A percentile compares a stretch with the other conserved stretches of the same genome.
Evolutionary conservation across 2,888 invertebrate species (phyloP).

Genomic region (Electrophaes corylata): DNA sequence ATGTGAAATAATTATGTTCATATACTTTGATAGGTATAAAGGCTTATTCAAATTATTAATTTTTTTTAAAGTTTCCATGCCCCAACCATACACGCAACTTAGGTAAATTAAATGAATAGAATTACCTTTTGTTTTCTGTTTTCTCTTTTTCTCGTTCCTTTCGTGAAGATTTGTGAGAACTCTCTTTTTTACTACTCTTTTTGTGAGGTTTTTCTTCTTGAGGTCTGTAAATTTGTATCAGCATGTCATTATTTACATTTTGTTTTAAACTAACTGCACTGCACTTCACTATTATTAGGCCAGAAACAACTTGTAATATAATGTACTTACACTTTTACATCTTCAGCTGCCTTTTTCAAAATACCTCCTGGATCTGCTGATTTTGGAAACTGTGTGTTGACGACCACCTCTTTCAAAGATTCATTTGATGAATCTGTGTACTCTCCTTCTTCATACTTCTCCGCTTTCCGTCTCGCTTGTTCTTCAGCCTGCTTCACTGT

Average conservation of each 20-base stretch:
- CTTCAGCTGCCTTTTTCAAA: conserved; percentile 77
- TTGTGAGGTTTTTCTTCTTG: conserved; percentile 62
- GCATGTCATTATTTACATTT: too few relatives aligned
- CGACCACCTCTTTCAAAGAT: conserved; percentile 64
- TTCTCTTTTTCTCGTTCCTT: conserved; percentile 58
- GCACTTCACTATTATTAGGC: too few relatives aligned
- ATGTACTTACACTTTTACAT: conserved; percentile 77
- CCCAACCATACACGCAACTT: too few relatives aligned
- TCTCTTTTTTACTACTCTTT: conserved; percentile 56
- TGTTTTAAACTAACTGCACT: conserved; percentile 2
- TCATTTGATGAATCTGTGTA: conserved; percentile 77
- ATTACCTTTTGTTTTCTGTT: conserved; percentile 60
- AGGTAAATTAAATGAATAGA: background rate
- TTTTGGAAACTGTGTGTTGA: conserved; percentile 74
- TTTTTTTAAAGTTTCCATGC: background rate
- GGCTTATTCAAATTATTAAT: too few relatives aligned
- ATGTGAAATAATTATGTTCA: too few relatives aligned
- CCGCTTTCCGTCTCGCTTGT: conserved; percentile 84
- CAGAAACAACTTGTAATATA: background rate
- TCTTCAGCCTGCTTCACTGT: conserved; percentile 87
- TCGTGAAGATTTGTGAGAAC: conserved; percentile 55
- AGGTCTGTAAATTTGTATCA: conserved; percentile 54
- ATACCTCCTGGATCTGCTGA: conserved; percentile 77
- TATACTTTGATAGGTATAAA: too few relatives aligned
- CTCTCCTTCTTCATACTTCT: conserved; percentile 87